Evolutionary conservation across 1,140 invertebrate species (phyloP), one percentile per base, ranked within the genome.

Genomic region (Hypothenemus hampei): DNA sequence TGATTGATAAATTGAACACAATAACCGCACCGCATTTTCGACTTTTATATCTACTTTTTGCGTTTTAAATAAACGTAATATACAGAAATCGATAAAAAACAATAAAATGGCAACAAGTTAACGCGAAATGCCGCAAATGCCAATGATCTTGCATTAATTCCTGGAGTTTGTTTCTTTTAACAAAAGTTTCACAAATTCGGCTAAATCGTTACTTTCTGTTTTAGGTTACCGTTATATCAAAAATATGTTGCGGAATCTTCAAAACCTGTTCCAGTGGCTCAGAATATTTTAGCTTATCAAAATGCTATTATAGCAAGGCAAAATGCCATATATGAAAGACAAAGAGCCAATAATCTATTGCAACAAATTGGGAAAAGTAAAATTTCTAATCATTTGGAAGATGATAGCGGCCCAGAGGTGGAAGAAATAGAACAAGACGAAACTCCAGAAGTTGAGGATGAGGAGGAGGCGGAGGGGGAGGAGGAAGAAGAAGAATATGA

Each of bases 201-300:
- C n/a, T n/a, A n/a, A n/a, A n/a, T n/a, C n/a, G n/a, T n/a, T n/a
- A n/a, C n/a, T n/a, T 31, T 16, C 8, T n/a, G n/a, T 37, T 37
- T 13, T 15, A 37, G 35, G 8, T 37, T 37, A 16, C 35, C 35
- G 7, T 16, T 37, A 8, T 37, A 37, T 37, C n/a, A 37, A 16
- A 11, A 37, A 16, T 37, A 37, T 16, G 15, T 37, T 16, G 18
- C 7, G 11, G 35, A 37, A 16, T 13, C 35, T 6, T 37, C 35
- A 7, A 37, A 37, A 16, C 35, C 35, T 15, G 15, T 16, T 37
- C 36, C 39, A 31, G 21, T 43, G 20, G 36, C 49, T 41, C 49
- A 52, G 20, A 54, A 54, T 43, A 22, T 46, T 31, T 31, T 46
- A 19, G 51, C 51, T 22, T 43, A 43, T 35, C 51, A 54, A 23